phyloP scores from a whole-genome alignment of 1,140 invertebrate genomes.

The Protaetia brevitarsis region DNA sequence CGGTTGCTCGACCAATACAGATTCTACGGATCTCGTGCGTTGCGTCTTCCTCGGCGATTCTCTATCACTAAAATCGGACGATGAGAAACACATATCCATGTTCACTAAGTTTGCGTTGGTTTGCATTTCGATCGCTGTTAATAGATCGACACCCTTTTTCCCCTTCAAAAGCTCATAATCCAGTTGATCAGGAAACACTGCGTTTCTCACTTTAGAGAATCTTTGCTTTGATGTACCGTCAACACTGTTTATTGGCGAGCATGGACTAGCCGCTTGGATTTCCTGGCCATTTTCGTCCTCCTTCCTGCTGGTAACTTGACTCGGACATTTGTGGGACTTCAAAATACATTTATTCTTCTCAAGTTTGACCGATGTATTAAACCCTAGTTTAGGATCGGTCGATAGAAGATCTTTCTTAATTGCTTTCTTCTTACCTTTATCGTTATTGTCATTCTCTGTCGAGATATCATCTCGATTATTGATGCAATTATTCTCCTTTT shows the following conservation, averaged over 20 bases:
- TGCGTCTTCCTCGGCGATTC: constrained; percentile 35
- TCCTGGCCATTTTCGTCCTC: neutral
- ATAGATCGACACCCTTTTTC: constrained; percentile 40
- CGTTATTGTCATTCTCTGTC: neutral
- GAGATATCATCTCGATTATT: neutral
- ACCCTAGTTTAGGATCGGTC: neutral
- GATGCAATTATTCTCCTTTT: constrained; percentile 11
- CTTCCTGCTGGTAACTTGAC: neutral
- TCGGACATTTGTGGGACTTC: neutral
- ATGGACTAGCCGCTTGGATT: neutral
- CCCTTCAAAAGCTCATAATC: constrained; percentile 39
- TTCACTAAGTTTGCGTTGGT: constrained; percentile 37
- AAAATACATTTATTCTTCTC: neutral
- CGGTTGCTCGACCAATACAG: constrained; percentile 29
- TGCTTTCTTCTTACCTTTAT: neutral
- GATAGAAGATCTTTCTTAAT: neutral
- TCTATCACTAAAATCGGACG: constrained; percentile 27
- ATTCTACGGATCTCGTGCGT: constrained; percentile 42
- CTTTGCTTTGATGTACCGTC: constrained; percentile 29
- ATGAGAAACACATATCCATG: constrained; percentile 31
- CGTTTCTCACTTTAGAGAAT: constrained; percentile 23
- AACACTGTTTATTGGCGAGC: neutral
- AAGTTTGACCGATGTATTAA: constrained; percentile 11
- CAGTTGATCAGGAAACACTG: constrained; percentile 33
- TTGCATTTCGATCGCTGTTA: constrained; percentile 44